phyloP scores from a whole-genome alignment of 2,888 invertebrate species.

The Drosophila falleni region DNA sequence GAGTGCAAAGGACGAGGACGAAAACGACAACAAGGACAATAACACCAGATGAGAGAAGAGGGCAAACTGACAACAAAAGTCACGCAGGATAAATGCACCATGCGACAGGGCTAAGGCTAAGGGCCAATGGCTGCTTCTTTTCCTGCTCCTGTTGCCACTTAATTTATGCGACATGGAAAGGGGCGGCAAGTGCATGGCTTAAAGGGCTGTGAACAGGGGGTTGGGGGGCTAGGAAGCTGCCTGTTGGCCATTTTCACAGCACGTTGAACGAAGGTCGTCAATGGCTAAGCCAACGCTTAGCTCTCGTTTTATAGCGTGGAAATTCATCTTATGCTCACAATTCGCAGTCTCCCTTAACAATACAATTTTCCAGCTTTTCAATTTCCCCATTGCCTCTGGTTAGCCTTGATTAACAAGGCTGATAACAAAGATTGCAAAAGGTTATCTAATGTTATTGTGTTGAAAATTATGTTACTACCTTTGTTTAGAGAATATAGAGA shows the following conservation, averaged over 20 bases:
- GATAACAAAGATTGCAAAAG: slow-evolving; percentile 16
- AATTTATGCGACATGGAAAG: slow-evolving; percentile 63
- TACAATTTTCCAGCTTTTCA: slow-evolving; percentile 21
- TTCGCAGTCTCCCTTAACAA: slow-evolving; percentile 22
- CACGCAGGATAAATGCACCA: slow-evolving; percentile 61
- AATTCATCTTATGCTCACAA: slow-evolving; percentile 51
- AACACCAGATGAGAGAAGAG: slow-evolving; percentile 12
- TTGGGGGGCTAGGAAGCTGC: slow-evolving; percentile 19
- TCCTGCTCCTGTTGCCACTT: slow-evolving; percentile 47
- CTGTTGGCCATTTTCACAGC: slow-evolving; percentile 64
- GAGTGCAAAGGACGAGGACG: slow-evolving; percentile 50
- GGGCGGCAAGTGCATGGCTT: slow-evolving; percentile 10
- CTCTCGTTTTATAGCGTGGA: slow-evolving; percentile 53
- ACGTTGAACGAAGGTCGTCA: slow-evolving; percentile 69
- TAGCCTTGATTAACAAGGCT: slow-evolving; percentile 31
- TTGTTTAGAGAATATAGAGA: not conserved
- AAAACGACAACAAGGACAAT: slow-evolving; percentile 36
- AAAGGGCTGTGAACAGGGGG: not conserved
- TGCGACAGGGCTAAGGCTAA: slow-evolving; percentile 40
- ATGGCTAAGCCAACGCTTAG: slow-evolving; percentile 49
- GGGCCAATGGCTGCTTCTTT: slow-evolving; percentile 54
- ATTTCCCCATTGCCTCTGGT: slow-evolving; percentile 16
- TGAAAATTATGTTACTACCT: not conserved
- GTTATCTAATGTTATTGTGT: not conserved
- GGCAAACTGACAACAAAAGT: slow-evolving; percentile 61